A percentile compares a stretch with the other conserved stretches of the same genome.
Evolutionary conservation across 1,140 invertebrate genomes (phyloP).

Genomic region (Aphidius gifuensis): DNA sequence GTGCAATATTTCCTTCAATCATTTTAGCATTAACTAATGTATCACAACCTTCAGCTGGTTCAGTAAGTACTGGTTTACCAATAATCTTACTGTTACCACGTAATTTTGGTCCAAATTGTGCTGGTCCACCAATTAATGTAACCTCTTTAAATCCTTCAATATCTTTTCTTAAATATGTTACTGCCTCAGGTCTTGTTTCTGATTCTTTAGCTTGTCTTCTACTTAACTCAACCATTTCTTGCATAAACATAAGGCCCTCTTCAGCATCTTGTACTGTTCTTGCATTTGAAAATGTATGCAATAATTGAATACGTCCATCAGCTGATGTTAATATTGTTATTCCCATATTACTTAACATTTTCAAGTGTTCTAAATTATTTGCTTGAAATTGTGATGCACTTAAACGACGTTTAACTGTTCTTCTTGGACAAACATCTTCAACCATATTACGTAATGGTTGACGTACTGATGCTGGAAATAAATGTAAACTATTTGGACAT

Average conservation of each 20-base stretch:
- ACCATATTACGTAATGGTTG: slow-evolving; percentile 82
- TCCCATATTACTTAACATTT: slow-evolving; percentile 87
- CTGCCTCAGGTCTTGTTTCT: slow-evolving; percentile 59
- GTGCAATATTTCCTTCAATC: slow-evolving; percentile 73
- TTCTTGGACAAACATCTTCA: slow-evolving; percentile 73
- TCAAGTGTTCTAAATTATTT: slow-evolving; percentile 86
- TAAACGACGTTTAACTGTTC: slow-evolving; percentile 59
- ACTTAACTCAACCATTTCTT: slow-evolving; percentile 92
- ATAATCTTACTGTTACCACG: slow-evolving; percentile 59
- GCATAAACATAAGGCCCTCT: slow-evolving; percentile 92
- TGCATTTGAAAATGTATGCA: slow-evolving; percentile 83
- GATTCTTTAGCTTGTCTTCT: slow-evolving; percentile 65
- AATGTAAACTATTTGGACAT: slow-evolving; percentile 80
- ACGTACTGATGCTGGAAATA: slow-evolving; percentile 76
- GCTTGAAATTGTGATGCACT: slow-evolving; percentile 75
- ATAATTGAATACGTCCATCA: slow-evolving; percentile 86
- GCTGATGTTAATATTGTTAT: slow-evolving; percentile 84
- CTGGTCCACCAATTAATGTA: slow-evolving; percentile 75
- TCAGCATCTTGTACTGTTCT: slow-evolving; percentile 80
- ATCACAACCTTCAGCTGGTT: slow-evolving; percentile 69
- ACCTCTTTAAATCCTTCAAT: slow-evolving; percentile 46
- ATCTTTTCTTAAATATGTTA: slow-evolving; percentile 54
- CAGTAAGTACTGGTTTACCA: slow-evolving; percentile 63
- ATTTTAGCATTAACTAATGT: slow-evolving; percentile 62
- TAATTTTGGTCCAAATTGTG: slow-evolving; percentile 85